Conservation (phyloP, 2,888 invertebrate genomes). For the Hyles lineata region DNA sequence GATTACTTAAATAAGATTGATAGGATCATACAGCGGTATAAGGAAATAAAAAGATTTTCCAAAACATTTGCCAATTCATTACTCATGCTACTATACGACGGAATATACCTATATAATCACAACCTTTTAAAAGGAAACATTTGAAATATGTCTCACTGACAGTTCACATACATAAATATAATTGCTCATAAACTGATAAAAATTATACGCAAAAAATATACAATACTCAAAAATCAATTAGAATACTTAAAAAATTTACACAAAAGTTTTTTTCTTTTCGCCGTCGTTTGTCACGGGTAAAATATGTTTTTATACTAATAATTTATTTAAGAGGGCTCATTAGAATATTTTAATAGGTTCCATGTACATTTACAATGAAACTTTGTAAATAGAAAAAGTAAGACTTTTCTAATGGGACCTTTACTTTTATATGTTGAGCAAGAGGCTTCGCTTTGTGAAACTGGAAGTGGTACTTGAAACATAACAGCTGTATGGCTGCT, state of each 20-base stretch:
- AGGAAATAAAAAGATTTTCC: background rate
- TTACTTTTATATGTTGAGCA: background rate
- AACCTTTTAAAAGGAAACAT: background rate
- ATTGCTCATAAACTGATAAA: too few species aligned
- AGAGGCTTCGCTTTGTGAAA: background rate
- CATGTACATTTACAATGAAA: background rate
- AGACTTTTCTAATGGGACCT: background rate
- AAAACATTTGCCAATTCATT: background rate
- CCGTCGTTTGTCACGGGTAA: too few species aligned
- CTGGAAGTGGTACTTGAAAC: background rate
- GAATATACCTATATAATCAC: background rate
- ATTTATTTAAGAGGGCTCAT: too few species aligned
- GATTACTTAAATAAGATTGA: background rate
- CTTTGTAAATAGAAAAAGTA: slow-evolving; percentile 6
- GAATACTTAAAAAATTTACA: too few species aligned
- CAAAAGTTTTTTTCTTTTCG: too few species aligned
- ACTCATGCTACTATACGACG: background rate
- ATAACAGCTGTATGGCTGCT: background rate
- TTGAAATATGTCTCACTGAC: too few species aligned
- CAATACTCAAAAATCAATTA: too few species aligned
- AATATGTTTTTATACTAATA: too few species aligned
- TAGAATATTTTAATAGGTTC: too few species aligned
- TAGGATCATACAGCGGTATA: background rate
- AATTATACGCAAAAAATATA: too few species aligned
- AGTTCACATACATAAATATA: too few species aligned